A percentile compares a stretch with the other conserved stretches of the same genome.
These are phyloP conservation scores for Lagocephalus sceleratus DNA, from an alignment of 2,797 vertebrate genomes.

Conservation along the genomic window DNA sequence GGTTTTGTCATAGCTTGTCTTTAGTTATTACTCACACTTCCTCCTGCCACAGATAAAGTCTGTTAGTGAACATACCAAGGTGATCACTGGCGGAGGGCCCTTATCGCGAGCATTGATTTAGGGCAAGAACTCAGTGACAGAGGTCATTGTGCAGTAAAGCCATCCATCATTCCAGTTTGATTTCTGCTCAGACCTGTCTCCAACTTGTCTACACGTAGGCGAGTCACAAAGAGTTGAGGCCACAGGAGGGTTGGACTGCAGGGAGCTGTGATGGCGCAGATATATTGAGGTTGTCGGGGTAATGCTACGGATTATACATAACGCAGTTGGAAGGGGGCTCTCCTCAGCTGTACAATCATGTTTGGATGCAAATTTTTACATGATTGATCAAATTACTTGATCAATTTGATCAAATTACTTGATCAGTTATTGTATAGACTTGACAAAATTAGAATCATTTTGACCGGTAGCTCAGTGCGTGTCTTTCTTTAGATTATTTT, in stretches of 20 bases:
- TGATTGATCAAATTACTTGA: neutral
- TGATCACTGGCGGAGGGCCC: constrained; percentile 74
- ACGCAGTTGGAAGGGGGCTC: too few species aligned
- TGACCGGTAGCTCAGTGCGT: constrained; percentile 15
- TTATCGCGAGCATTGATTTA: constrained; percentile 81
- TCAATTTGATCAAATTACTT: neutral
- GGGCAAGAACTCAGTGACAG: constrained; percentile 74
- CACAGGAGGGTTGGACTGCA: constrained; percentile 22
- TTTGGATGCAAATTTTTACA: constrained; percentile 5
- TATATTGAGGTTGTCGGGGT: constrained; percentile 4
- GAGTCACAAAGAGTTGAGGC: constrained; percentile 29
- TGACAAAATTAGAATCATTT: constrained; percentile 15
- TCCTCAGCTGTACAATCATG: constrained; percentile 1
- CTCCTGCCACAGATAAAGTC: constrained; percentile 81
- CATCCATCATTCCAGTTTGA: constrained; percentile 77
- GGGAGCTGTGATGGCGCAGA: constrained; percentile 19
- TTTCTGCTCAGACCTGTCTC: constrained; percentile 76
- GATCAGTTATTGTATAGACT: constrained; percentile 11
- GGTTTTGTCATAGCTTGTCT: constrained; percentile 93
- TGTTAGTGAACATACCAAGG: constrained; percentile 78
- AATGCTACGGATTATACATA: constrained; percentile 14
- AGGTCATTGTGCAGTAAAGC: constrained; percentile 78
- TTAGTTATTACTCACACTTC: constrained; percentile 91
- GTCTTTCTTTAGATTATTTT: constrained; percentile 36
- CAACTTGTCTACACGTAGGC: constrained; percentile 67